Evolutionary conservation across 2,113 vertebrate genomes (phyloP), one percentile per base, ranked within the genome.

Genomic region (Scalopus aquaticus): DNA sequence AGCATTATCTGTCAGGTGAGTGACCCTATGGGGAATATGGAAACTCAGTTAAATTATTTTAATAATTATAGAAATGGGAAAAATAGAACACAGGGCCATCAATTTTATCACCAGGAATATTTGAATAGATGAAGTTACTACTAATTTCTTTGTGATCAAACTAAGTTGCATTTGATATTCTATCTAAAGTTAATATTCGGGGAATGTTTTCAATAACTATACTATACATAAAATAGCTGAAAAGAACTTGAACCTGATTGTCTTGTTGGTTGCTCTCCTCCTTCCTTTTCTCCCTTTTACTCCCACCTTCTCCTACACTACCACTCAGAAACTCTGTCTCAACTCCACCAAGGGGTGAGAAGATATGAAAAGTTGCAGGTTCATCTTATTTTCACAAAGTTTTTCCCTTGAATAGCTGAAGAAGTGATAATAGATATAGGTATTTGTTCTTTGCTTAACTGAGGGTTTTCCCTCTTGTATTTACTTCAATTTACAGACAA

Each of bases 61-160:
- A 92, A 67, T 44, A 76, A 83, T 80, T 77, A 65, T 19, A 78
- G 42, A 93, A 86, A 78, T 30, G 17, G n/a, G 76, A 73, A 88
- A 93, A 89, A 78, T 35, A 76, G 72, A 30, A 58, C 13, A 28
- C 13, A 79, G n/a, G 81, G 22, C 60, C 64, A 24, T n/a, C 67
- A 79, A n/a, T 22, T 74, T 37, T 42, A 16, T 79, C 30, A 39
- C 32, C 39, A 8, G 64, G 37, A 89, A 6, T 26, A 70, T 56
- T 91, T 95, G 46, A 90, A 79, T 56, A 35, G 35, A 39, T 60
- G 77, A 70, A 69, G 2, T 32, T 37, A 60, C 62, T 72, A 35
- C 42, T 80, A 86, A 80, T 93, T 88, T 77, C 46, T 39, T 19
- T 6, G 11, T 15, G 11, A 51, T 67, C 42, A 83, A 76, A 90